Conservation (phyloP, 2,113 vertebrate genomes). For the Elephas maximus region DNA sequence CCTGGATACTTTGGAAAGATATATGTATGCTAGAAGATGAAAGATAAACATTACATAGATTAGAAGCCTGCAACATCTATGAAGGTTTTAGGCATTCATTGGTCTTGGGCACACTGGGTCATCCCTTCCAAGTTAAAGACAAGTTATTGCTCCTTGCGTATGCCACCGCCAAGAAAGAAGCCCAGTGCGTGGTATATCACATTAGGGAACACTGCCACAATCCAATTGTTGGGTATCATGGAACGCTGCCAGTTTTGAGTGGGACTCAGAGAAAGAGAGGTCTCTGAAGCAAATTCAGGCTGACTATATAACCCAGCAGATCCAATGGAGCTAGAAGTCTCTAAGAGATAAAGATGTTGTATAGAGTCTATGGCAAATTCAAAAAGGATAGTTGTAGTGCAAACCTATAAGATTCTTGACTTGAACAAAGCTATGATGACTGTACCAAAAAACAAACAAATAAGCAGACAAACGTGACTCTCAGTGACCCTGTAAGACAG, state of each 20-base stretch:
- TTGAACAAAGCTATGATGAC: not conserved
- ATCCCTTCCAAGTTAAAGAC: not conserved
- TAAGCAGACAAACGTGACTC: no score
- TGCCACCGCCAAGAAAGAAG: not conserved
- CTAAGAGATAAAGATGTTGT: not conserved
- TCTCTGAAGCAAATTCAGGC: no score
- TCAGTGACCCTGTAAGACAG: no score
- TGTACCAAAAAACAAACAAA: no score
- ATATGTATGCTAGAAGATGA: not conserved
- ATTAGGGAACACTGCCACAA: not conserved
- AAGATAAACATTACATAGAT: not conserved
- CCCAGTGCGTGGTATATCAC: not conserved
- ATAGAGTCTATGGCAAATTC: not conserved
- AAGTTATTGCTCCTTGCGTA: not conserved
- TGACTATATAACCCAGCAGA: no score
- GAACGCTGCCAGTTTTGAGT: not conserved
- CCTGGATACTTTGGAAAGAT: not conserved
- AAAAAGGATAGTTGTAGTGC: not conserved
- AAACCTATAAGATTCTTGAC: not conserved
- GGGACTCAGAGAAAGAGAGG: no score
- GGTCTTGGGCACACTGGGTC: not conserved
- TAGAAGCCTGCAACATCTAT: not conserved
- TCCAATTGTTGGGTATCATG: not conserved
- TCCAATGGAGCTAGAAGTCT: no score
- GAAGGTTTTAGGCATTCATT: not conserved